phyloP scores from a whole-genome alignment of 2,888 invertebrate species.

The Lathronympha strigana region DNA sequence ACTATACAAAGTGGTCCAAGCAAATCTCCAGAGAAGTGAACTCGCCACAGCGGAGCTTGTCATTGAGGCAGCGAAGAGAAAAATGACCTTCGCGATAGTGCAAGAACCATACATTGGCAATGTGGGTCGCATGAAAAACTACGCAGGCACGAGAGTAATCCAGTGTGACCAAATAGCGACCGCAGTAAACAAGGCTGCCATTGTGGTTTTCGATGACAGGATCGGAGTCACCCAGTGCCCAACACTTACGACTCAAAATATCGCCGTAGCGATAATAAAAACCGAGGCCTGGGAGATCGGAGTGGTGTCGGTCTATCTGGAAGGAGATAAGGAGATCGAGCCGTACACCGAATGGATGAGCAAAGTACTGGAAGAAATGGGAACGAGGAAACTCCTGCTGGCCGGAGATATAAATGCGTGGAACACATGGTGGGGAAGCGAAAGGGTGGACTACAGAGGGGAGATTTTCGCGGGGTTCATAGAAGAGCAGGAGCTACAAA shows the following conservation, averaged over 20 bases:
- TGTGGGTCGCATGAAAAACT: neutral
- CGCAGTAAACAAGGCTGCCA: neutral
- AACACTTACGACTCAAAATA: neutral
- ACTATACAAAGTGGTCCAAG: neutral
- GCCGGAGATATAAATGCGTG: too few relatives aligned
- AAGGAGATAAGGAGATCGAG: neutral
- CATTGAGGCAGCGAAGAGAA: neutral
- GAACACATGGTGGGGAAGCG: too few relatives aligned
- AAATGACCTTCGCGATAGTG: neutral
- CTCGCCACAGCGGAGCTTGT: neutral
- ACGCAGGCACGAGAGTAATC: neutral
- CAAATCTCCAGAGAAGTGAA: neutral
- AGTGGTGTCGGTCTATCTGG: neutral
- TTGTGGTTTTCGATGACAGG: neutral
- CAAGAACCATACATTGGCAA: neutral
- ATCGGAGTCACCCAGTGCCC: neutral
- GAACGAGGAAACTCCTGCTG: neutral
- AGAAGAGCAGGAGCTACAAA: too few relatives aligned
- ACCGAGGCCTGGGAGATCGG: neutral
- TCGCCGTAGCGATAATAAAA: neutral
- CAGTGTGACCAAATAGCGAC: neutral
- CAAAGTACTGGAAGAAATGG: neutral
- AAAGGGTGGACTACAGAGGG: too few relatives aligned
- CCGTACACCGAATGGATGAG: neutral
- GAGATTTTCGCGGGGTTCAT: too few relatives aligned